A percentile compares a stretch with the other conserved stretches of the same genome.
phyloP scores from a whole-genome alignment of 1,140 invertebrate genomes.

The Drosophila triauraria region DNA sequence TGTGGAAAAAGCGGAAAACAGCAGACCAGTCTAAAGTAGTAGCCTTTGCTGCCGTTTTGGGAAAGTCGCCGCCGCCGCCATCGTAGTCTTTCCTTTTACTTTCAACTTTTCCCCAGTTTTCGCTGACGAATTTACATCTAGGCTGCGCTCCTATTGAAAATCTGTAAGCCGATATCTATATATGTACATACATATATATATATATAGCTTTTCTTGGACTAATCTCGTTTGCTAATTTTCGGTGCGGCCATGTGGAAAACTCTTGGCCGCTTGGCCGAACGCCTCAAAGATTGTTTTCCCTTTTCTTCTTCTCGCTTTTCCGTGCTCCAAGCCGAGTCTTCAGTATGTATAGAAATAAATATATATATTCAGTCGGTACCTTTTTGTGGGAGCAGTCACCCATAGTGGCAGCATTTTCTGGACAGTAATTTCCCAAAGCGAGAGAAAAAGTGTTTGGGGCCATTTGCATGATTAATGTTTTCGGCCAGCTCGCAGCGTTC shows the following conservation, averaged over 20 bases:
- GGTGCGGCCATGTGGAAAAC: slow-evolving; percentile 80
- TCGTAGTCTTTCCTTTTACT: slow-evolving; percentile 72
- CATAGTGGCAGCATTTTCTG: slow-evolving; percentile 72
- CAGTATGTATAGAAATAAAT: background rate
- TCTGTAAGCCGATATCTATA: slow-evolving; percentile 38
- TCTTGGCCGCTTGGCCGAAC: slow-evolving; percentile 56
- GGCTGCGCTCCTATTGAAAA: slow-evolving; percentile 55
- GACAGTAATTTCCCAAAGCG: slow-evolving; percentile 65
- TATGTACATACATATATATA: background rate
- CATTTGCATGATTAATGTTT: slow-evolving; percentile 81
- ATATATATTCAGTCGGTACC: slow-evolving; percentile 54
- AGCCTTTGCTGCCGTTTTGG: slow-evolving; percentile 61
- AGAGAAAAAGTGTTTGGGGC: slow-evolving; percentile 71
- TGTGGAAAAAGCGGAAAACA: slow-evolving; percentile 8
- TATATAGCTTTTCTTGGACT: slow-evolving; percentile 61
- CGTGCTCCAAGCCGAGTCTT: background rate
- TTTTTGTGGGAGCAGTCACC: slow-evolving; percentile 66
- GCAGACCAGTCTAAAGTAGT: slow-evolving; percentile 58
- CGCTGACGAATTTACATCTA: slow-evolving; percentile 52
- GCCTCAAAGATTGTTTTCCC: slow-evolving; percentile 69
- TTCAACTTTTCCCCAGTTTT: slow-evolving; percentile 75
- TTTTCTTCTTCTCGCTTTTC: slow-evolving; percentile 55
- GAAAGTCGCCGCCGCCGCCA: slow-evolving; percentile 59
- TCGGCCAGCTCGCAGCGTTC: slow-evolving; percentile 38
- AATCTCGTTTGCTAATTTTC: slow-evolving; percentile 79